A percentile compares a stretch with the other conserved stretches of the same genome.
Evolutionary conservation across 2,888 invertebrate species (phyloP).

Genomic region (Apamea monoglypha): DNA sequence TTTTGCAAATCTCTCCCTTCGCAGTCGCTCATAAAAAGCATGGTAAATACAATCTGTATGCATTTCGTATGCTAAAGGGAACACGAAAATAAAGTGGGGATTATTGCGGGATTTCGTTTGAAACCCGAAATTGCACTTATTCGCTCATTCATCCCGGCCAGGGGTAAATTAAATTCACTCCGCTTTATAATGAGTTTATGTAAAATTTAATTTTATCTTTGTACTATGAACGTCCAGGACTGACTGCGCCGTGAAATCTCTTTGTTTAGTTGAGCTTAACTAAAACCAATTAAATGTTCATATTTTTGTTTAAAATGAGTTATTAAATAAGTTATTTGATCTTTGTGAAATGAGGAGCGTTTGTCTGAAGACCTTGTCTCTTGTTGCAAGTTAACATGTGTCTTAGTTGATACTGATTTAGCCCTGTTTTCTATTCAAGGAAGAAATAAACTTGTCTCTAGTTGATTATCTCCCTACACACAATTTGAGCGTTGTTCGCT

Average conservation of each 20-base stretch:
- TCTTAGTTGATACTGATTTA: neutral
- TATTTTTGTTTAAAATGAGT: slow-evolving; percentile 19
- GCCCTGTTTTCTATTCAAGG: slow-evolving; percentile 31
- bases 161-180: slow-evolving; percentile 61
- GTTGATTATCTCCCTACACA: slow-evolving; percentile 45
- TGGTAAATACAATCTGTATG: slow-evolving; percentile 52
- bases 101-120: slow-evolving; percentile 68
- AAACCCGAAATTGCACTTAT: slow-evolving; percentile 72
- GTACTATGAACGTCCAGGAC: slow-evolving; percentile 24
- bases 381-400: neutral
- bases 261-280: slow-evolving; percentile 35
- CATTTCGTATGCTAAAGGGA: slow-evolving; percentile 57
- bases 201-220: slow-evolving; percentile 52
- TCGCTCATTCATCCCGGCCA: slow-evolving; percentile 28
- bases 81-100: slow-evolving; percentile 67
- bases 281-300: slow-evolving; percentile 23
- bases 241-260: slow-evolving; percentile 17
- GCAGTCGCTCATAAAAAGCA: slow-evolving; percentile 44
- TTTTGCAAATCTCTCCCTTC: slow-evolving; percentile 33
- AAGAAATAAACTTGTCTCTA: slow-evolving; percentile 46
- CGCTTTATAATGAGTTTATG: slow-evolving; percentile 57
- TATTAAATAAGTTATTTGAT: slow-evolving; percentile 1
- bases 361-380: neutral
- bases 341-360: neutral
- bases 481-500: neutral